Evolutionary conservation across 2,797 vertebrate species (phyloP).

Genomic region (Acomys russatus): DNA sequence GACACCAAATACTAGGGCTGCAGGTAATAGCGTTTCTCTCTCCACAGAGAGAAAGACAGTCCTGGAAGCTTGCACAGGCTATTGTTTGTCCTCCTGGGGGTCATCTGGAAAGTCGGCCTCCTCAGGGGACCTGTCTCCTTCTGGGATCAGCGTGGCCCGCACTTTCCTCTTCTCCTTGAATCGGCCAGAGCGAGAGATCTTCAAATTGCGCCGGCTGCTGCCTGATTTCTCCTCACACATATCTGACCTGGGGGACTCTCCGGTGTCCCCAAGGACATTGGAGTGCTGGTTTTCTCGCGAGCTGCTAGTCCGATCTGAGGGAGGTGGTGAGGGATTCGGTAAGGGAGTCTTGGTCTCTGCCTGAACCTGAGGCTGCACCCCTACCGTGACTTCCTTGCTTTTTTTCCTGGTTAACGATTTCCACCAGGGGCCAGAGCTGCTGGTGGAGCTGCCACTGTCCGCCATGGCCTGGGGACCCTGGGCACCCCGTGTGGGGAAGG

Average conservation of each 20-base stretch:
- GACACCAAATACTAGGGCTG: background rate
- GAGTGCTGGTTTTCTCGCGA: slow-evolving; percentile 84
- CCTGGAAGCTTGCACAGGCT: slow-evolving; percentile 49
- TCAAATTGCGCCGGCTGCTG: slow-evolving; percentile 93
- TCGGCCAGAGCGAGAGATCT: slow-evolving; percentile 95
- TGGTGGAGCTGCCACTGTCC: slow-evolving; percentile 78
- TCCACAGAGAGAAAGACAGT: background rate
- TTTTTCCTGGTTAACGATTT: slow-evolving; percentile 94
- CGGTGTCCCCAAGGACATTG: slow-evolving; percentile 82
- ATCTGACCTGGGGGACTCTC: slow-evolving; percentile 87
- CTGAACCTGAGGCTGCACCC: slow-evolving; percentile 67
- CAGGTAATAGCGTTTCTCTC: background rate
- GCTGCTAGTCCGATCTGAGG: slow-evolving; percentile 72
- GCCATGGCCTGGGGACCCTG: slow-evolving; percentile 87
- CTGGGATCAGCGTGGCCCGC: slow-evolving; percentile 92
- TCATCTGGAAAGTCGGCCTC: slow-evolving; percentile 72
- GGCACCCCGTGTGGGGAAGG: background rate
- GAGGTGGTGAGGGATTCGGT: slow-evolving; percentile 57
- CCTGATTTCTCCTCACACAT: slow-evolving; percentile 89
- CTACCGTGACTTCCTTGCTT: slow-evolving; percentile 88
- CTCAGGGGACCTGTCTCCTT: slow-evolving; percentile 88
- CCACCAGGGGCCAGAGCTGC: slow-evolving; percentile 92
- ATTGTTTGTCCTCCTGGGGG: slow-evolving; percentile 85
- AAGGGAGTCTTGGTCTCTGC: slow-evolving; percentile 61
- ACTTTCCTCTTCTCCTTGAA: slow-evolving; percentile 94